Conservation (phyloP, 2,113 vertebrate genomes). For the Mesitornis unicolor region DNA sequence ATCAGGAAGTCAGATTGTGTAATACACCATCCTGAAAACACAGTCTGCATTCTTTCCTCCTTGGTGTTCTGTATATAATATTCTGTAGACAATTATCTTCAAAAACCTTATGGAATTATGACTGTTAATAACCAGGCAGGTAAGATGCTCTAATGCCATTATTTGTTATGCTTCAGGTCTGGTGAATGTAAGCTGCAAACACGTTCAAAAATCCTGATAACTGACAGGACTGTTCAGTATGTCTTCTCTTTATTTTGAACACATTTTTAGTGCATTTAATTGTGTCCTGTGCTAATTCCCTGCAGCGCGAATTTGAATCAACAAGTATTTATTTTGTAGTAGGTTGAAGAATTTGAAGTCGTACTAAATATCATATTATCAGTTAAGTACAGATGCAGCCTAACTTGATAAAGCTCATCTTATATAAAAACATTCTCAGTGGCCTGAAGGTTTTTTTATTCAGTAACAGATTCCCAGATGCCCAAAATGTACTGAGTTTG, state of each 20-base stretch:
- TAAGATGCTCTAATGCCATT: not conserved
- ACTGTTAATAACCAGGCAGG: not conserved
- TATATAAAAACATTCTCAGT: not conserved
- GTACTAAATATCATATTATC: not conserved
- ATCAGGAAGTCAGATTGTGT: not conserved
- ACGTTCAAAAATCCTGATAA: not conserved
- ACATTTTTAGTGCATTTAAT: not conserved
- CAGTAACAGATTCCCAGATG: not conserved
- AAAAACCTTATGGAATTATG: not conserved
- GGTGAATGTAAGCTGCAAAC: not conserved
- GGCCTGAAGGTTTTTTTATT: not conserved
- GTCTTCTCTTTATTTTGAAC: not conserved
- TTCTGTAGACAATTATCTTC: not conserved
- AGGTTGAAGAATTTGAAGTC: not conserved
- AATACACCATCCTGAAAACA: not conserved
- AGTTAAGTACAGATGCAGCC: not conserved
- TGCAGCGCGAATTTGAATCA: not conserved
- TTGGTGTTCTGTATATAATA: not conserved
- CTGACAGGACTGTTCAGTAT: not conserved
- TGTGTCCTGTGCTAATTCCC: not conserved
- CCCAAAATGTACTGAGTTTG: not conserved
- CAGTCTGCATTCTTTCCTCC: not conserved
- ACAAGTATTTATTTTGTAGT: not conserved
- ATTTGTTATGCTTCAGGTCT: not conserved
- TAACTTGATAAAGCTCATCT: not conserved